phyloP scores from a whole-genome alignment of 1,140 invertebrate genomes.

The Listronotus oregonensis region DNA sequence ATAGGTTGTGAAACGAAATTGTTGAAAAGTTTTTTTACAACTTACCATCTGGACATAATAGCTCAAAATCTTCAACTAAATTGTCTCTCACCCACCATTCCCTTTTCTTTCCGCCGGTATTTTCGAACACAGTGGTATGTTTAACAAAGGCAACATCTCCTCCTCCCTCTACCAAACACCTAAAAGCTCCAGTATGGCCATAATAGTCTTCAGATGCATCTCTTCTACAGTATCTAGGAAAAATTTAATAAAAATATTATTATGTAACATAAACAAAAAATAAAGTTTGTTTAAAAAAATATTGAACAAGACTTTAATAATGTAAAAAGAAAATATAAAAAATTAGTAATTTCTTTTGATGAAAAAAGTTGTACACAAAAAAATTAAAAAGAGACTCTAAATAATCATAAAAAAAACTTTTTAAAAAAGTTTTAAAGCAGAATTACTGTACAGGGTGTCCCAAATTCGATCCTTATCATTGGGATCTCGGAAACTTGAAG shows the following conservation, averaged over 20 bases:
- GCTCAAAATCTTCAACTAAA: conserved; percentile 88
- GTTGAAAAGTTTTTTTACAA: background rate
- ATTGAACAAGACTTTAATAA: no score
- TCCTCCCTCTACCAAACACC: conserved; percentile 92
- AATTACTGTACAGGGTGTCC: no score
- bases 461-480: no score
- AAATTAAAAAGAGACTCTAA: no score
- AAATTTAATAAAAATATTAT: background rate
- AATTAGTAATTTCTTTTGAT: no score
- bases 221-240: conserved; percentile 74
- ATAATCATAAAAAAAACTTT: no score
- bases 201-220: conserved; percentile 89
- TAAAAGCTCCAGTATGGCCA: conserved; percentile 86
- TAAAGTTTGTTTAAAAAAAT: no score
- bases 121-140: conserved; percentile 89
- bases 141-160: conserved; percentile 95
- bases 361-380: no score
- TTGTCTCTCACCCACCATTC: conserved; percentile 94
- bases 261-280: background rate
- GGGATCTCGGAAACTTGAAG: no score
- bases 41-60: conserved; percentile 89
- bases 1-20: no score
- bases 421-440: no score
- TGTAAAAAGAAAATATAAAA: no score
- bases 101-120: conserved; percentile 84